These are phyloP conservation scores for Eupeodes luniger DNA, from an alignment of 2,888 invertebrate genomes.

Conservation along the genomic window DNA sequence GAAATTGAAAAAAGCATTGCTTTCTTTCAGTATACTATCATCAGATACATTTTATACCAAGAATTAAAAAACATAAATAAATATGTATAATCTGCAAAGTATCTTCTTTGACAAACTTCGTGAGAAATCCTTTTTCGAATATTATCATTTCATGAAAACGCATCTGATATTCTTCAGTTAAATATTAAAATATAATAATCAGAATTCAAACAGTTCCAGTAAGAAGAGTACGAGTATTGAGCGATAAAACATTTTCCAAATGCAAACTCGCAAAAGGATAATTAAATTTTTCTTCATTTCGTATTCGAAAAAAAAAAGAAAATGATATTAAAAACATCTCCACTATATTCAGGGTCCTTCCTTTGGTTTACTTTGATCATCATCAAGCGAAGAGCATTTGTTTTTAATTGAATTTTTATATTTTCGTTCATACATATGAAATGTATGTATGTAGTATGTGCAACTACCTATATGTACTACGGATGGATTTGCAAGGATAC, in stretches of 20 bases:
- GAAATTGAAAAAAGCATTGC: too few relatives aligned
- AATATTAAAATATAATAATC: background rate
- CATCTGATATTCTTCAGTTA: too few relatives aligned
- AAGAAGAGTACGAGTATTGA: background rate
- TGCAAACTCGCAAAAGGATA: background rate
- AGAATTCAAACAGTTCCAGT: background rate
- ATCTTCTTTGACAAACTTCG: too few relatives aligned
- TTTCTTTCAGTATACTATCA: too few relatives aligned
- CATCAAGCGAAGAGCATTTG: slow-evolving; percentile 66
- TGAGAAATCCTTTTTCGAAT: too few relatives aligned
- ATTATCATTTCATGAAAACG: too few relatives aligned
- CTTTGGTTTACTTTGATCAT: slow-evolving; percentile 54
- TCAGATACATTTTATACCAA: too few relatives aligned
- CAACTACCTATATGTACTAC: slow-evolving; percentile 34
- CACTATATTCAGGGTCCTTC: slow-evolving; percentile 26
- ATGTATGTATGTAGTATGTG: background rate
- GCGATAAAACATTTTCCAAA: background rate
- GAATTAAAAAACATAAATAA: too few relatives aligned
- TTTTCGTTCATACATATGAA: background rate
- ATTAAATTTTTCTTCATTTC: slow-evolving; percentile 22
- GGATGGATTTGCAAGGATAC: slow-evolving; percentile 54
- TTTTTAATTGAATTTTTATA: slow-evolving; percentile 65
- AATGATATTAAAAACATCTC: slow-evolving; percentile 53
- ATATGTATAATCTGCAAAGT: too few relatives aligned
- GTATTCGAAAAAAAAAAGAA: slow-evolving; percentile 20